Evolutionary conservation across 2,113 vertebrate species (phyloP).

Genomic region (Nesoenas mayeri): DNA sequence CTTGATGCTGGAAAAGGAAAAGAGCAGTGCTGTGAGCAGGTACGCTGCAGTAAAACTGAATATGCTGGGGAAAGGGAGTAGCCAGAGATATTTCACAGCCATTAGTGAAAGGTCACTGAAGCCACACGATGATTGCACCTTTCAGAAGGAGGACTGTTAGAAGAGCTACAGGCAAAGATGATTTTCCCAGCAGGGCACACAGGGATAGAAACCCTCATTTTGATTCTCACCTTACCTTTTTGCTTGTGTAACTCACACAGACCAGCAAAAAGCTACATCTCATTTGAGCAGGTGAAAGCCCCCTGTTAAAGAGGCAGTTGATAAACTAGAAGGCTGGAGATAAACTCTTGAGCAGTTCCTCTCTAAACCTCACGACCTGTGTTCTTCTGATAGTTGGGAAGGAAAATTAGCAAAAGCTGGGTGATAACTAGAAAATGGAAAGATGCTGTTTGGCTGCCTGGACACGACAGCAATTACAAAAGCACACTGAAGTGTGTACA

Average conservation of each 20-base stretch:
- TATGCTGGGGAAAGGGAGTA: neutral
- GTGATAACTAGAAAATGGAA: fast-evolving
- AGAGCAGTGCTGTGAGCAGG: neutral
- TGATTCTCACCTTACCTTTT: neutral
- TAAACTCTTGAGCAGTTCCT: neutral
- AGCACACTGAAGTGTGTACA: neutral
- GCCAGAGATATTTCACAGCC: neutral
- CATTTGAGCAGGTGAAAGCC: neutral
- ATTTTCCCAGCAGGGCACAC: neutral
- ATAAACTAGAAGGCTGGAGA: neutral
- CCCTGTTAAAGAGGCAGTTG: neutral
- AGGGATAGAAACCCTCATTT: neutral
- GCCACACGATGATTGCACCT: neutral
- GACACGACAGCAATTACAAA: neutral
- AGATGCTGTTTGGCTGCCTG: neutral
- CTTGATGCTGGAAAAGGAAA: neutral
- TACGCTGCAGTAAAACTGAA: neutral
- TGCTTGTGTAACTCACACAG: neutral
- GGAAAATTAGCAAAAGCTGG: fast-evolving
- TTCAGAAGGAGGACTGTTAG: neutral
- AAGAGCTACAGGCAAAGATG: neutral
- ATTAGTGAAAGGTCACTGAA: neutral
- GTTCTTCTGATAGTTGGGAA: neutral
- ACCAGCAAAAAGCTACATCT: neutral
- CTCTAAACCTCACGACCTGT: neutral